These are phyloP conservation scores for Catalaphyllia jardinei DNA, from an alignment of 64 coral and sea anemone genomes.

Conservation along the genomic window DNA sequence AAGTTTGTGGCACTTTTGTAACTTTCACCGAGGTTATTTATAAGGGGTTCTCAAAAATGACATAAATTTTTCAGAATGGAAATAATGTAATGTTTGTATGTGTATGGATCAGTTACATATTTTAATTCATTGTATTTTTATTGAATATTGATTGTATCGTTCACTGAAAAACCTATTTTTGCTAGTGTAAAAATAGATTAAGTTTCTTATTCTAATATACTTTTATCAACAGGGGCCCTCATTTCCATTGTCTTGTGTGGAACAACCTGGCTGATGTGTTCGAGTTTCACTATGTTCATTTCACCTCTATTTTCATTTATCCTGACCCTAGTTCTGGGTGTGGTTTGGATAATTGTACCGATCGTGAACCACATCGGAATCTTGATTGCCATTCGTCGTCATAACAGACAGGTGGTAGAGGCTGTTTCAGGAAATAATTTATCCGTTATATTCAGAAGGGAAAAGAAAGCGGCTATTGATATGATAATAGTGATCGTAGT, in stretches of 20 bases:
- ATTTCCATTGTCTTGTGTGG: background rate
- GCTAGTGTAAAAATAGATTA: background rate
- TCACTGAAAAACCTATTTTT: background rate
- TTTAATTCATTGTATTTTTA: background rate
- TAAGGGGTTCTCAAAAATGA: too few relatives aligned
- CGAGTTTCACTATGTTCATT: background rate
- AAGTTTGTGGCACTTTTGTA: too few relatives aligned
- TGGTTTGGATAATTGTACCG: background rate
- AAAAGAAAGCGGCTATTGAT: conserved; percentile 8
- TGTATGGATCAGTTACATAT: too few relatives aligned
- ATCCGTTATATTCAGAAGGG: background rate
- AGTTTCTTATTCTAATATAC: background rate
- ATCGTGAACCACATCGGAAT: background rate
- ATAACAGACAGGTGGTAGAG: background rate
- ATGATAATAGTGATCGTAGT: background rate
- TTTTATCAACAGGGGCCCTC: background rate
- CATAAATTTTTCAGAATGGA: too few relatives aligned
- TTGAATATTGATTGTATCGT: background rate
- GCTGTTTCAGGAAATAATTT: background rate
- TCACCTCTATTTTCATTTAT: background rate
- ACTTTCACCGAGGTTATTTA: too few relatives aligned
- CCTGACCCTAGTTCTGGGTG: background rate
- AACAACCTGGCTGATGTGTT: background rate
- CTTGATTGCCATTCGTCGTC: background rate
- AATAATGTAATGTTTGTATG: too few relatives aligned